Conservation (phyloP, 2,113 vertebrate genomes). For the Loxodonta africana region DNA sequence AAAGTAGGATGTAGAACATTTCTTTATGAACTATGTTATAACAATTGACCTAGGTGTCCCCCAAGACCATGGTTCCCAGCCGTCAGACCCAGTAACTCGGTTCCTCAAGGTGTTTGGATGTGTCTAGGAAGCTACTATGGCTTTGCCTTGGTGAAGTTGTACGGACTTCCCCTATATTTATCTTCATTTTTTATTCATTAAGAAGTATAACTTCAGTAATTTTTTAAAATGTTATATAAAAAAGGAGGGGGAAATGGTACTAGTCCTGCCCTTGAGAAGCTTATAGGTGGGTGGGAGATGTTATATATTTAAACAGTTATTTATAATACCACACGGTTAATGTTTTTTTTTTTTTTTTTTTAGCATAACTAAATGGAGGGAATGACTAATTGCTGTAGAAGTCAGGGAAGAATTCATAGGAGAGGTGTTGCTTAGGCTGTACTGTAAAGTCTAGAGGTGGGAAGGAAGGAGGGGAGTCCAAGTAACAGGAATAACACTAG, state of each 20-base stretch:
- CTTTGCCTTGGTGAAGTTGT: too few relatives aligned
- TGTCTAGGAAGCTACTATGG: too few relatives aligned
- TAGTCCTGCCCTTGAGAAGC: slow-evolving; percentile 12
- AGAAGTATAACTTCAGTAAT: not conserved
- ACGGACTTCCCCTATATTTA: too few relatives aligned
- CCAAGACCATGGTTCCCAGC: too few relatives aligned
- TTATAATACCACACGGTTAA: not conserved
- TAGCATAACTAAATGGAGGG: not conserved
- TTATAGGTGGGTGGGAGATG: not conserved
- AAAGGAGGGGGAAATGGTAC: not conserved
- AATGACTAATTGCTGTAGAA: not conserved
- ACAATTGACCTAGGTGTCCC: too few relatives aligned
- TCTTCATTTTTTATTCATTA: not conserved
- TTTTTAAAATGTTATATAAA: not conserved
- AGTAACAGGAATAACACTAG: not conserved
- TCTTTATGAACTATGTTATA: too few relatives aligned
- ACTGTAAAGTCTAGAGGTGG: not conserved
- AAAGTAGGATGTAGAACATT: too few relatives aligned
- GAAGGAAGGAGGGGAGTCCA: not conserved
- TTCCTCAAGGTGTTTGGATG: too few relatives aligned
- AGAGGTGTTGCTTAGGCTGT: not conserved
- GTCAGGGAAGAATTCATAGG: not conserved
- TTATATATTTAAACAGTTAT: not conserved
- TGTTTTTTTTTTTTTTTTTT: not conserved
- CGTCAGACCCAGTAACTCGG: too few relatives aligned